Conservation (phyloP, 2,113 vertebrate species). For the Pygoscelis antarcticus region DNA sequence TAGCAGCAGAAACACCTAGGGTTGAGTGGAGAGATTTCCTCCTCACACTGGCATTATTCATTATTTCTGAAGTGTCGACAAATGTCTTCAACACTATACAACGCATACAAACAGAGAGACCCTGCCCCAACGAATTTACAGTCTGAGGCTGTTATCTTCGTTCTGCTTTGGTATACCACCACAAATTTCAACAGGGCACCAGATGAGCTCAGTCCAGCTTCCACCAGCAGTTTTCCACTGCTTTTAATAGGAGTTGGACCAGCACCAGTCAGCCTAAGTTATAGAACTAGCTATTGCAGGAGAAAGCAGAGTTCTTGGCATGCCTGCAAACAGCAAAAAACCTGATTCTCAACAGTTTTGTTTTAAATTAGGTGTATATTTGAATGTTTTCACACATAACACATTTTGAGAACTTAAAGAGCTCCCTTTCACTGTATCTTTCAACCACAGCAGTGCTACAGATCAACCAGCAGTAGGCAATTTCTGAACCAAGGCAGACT, state of each 20-base stretch:
- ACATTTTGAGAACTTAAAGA: slow-evolving; percentile 31
- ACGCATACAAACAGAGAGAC: slow-evolving; percentile 32
- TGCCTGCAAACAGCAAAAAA: neutral
- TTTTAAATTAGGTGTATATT: slow-evolving; percentile 30
- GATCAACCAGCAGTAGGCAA: slow-evolving; percentile 25
- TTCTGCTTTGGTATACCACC: slow-evolving; percentile 10
- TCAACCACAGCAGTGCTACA: neutral
- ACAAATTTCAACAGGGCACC: slow-evolving; percentile 17
- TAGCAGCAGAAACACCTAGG: slow-evolving; percentile 63
- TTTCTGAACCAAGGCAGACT: slow-evolving; percentile 17
- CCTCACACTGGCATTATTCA: slow-evolving; percentile 63
- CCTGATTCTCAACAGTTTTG: slow-evolving; percentile 10
- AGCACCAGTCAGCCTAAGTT: neutral
- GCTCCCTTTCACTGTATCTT: slow-evolving; percentile 39
- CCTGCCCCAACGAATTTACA: slow-evolving; percentile 21
- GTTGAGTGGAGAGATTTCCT: slow-evolving; percentile 68
- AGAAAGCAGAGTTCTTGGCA: neutral
- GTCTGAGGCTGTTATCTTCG: slow-evolving; percentile 31
- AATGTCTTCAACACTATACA: slow-evolving; percentile 57
- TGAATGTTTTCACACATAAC: slow-evolving; percentile 51
- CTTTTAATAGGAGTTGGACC: neutral
- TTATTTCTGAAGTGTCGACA: slow-evolving; percentile 63
- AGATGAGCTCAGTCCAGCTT: neutral
- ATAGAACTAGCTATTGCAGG: neutral
- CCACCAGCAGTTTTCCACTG: neutral